Conservation (phyloP, 1,140 invertebrate species). For the Magallana angulata region DNA sequence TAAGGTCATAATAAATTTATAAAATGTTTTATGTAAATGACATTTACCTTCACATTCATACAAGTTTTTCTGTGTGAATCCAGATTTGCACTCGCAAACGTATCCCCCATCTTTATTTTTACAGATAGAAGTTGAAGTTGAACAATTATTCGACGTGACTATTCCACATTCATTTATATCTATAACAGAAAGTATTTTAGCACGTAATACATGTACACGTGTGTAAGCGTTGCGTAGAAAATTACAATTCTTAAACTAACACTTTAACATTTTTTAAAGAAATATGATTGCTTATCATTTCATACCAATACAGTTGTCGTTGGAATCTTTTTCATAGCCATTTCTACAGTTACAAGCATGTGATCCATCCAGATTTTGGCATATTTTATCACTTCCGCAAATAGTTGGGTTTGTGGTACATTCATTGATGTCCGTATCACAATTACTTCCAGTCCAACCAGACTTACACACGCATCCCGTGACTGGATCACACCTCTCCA, state of each 20-base stretch:
- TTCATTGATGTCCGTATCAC: conserved; percentile 65
- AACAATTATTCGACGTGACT: background rate
- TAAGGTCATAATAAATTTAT: too few species aligned
- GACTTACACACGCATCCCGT: conserved; percentile 66
- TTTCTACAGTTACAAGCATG: conserved; percentile 56
- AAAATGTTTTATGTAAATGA: too few species aligned
- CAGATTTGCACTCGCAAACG: background rate
- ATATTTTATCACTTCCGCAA: conserved; percentile 45
- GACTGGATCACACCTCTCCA: conserved; percentile 54
- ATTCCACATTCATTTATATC: conserved; percentile 56
- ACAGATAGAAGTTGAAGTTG: background rate
- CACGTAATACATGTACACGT: too few species aligned
- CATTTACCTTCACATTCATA: background rate
- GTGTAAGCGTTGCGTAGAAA: too few species aligned
- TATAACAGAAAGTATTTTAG: background rate
- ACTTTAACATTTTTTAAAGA: too few species aligned
- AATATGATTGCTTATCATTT: too few species aligned
- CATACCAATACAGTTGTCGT: conserved; percentile 49
- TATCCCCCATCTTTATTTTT: background rate
- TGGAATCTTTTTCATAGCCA: conserved; percentile 45
- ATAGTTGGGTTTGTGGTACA: conserved; percentile 50
- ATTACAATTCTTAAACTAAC: too few species aligned
- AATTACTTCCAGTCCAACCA: conserved; percentile 66
- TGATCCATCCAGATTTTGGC: conserved; percentile 58
- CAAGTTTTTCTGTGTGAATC: background rate